Percentiles rank a stretch among this genome's conserved stretches.
Evolutionary conservation across 2,113 vertebrate species (phyloP).

Genomic region (Camelus dromedarius): DNA sequence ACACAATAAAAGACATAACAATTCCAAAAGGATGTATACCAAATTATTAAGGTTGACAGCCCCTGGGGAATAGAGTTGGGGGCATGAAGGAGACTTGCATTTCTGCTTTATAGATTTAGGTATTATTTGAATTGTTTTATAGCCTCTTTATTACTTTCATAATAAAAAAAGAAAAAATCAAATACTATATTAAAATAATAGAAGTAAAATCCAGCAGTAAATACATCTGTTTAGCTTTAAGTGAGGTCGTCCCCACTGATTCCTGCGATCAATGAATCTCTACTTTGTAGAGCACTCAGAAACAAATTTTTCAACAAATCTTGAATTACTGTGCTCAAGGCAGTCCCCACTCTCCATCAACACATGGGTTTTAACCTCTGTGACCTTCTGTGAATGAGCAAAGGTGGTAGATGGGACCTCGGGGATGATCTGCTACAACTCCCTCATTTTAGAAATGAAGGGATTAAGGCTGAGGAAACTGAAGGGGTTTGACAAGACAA

Average conservation of each 20-base stretch:
- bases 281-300: background rate
- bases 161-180: constrained; percentile 59
- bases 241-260: background rate
- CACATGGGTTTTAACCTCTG: background rate
- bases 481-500: background rate
- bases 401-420: background rate
- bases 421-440: background rate
- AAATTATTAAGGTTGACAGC: constrained; percentile 32
- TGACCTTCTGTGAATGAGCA: background rate
- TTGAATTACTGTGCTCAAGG: background rate
- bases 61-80: background rate
- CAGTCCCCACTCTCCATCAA: background rate
- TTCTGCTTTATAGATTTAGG: constrained; percentile 61
- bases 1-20: constrained; percentile 56
- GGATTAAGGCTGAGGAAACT: background rate
- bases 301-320: background rate
- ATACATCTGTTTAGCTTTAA: constrained; percentile 57
- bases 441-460: background rate
- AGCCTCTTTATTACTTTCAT: constrained; percentile 55
- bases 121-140: constrained; percentile 68
- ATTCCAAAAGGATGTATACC: constrained; percentile 55
- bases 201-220: constrained; percentile 51
- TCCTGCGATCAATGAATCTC: background rate
- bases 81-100: constrained; percentile 7
- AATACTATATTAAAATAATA: constrained; percentile 56